Evolutionary conservation across 2,888 invertebrate genomes (phyloP), one percentile per base, ranked within the genome.

Genomic region (Calliphora vomitoria): DNA sequence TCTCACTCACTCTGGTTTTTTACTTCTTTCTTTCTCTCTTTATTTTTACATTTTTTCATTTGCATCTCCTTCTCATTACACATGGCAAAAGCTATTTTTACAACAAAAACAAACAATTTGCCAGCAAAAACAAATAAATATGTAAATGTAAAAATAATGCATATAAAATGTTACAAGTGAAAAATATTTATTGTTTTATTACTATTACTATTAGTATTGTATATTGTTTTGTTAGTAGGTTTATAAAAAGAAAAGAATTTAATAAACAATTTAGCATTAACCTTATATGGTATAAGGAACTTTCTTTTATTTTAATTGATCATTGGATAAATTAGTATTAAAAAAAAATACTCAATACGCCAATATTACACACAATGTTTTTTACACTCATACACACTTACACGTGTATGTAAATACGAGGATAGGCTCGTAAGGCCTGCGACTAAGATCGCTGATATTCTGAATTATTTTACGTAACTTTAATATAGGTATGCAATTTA

Each of bases 201-300:
- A 50, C 13, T 44, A 44, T 35, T 35, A 35, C 35, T 35, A 35
- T 35, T 35, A 0, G 35, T 35, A 10, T 44, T 44, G 44, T 44
- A 11, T 11, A 44, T 74, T 6, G 47, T 35, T 35, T 35, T 35
- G 6, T 35, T 35, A 35, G 35, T 35, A 35, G 35, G 4, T 62
- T 58, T 35, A 25, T 55, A 69, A 66, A 47, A 74, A 44, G 20
- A 82, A 82, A 53, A 75, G 35, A 79, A 79, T 82, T 83, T 53
- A 69, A 66, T 69, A 64, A 72, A 81, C 38, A 55, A 69, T 71
- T 68, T 69, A 78, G n/a, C 53, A 71, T 80, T 83, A 72, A 81
- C 84, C 81, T 64, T 87, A 72, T 84, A 84, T 78, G 87, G 84
- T 64, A 83, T 82, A 81, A 84, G 81, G 81, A 87, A 84, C 84